Evolutionary conservation across 35 echinoderm and acorn worm species (phyloP).

Genomic region (Heliocidaris tuberculata): DNA sequence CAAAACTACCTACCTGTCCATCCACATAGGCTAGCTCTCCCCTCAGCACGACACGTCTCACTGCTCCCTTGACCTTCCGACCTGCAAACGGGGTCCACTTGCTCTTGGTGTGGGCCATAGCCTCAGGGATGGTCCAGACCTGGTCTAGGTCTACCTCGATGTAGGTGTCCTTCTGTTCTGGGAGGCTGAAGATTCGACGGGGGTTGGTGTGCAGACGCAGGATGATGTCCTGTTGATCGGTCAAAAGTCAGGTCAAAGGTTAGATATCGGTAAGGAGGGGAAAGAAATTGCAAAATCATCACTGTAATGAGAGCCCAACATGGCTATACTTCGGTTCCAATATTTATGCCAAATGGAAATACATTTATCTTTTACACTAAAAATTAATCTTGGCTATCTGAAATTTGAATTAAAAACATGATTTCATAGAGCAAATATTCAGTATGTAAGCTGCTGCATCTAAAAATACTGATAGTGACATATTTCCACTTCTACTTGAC

Average conservation of each 20-base stretch:
- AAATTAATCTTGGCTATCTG: too few species aligned
- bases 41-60: conserved; percentile 84
- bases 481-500: too few species aligned
- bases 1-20: conserved; percentile 74
- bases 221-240: conserved; percentile 68
- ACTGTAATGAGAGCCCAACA: too few species aligned
- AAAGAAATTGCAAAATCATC: too few species aligned
- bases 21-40: conserved; percentile 95
- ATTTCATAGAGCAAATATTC: too few species aligned
- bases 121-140: conserved; percentile 77
- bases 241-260: neutral
- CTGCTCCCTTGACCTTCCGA: conserved; percentile 71
- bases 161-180: conserved; percentile 94
- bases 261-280: too few species aligned
- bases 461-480: too few species aligned
- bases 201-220: conserved; percentile 85
- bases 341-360: too few species aligned
- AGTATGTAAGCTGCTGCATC: too few species aligned
- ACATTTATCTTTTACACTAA: too few species aligned
- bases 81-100: conserved; percentile 99
- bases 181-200: conserved; percentile 83
- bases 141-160: conserved; percentile 93
- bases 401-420: too few species aligned
- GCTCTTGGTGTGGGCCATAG: conserved; percentile 90
- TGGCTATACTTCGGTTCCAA: too few species aligned